Conservation (phyloP, 2,113 vertebrate species). For the Cynocephalus volans region DNA sequence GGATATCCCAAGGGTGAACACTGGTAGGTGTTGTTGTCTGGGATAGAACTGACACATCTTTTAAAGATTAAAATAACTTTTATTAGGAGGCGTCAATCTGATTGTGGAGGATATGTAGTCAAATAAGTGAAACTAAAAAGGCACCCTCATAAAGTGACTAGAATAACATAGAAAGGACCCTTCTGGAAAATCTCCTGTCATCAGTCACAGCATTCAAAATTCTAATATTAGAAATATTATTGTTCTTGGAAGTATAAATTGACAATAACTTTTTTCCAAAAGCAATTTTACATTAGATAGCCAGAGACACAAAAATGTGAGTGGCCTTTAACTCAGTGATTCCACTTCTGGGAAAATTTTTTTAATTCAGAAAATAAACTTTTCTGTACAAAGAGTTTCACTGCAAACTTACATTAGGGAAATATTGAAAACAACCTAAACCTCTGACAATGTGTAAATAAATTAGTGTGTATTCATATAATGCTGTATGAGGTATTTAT, state of each 20-base stretch:
- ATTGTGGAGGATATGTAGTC: neutral
- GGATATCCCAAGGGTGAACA: neutral
- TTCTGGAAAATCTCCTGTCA: neutral
- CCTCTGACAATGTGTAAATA: neutral
- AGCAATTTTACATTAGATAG: neutral
- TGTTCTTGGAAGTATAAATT: neutral
- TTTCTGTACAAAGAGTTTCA: neutral
- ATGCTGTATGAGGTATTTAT: neutral
- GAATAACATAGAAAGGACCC: neutral
- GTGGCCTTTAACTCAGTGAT: neutral
- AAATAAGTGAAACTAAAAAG: conserved; percentile 22
- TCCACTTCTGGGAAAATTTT: neutral
- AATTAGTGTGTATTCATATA: neutral
- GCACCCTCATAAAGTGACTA: neutral
- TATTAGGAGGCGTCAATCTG: neutral
- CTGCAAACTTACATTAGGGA: neutral
- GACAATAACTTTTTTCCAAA: conserved; percentile 24
- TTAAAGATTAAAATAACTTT: neutral
- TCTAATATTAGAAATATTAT: conserved; percentile 2
- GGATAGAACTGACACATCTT: neutral
- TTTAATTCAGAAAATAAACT: neutral
- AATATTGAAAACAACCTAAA: conserved; percentile 19
- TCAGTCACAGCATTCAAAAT: neutral
- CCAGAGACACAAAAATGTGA: conserved; percentile 19
- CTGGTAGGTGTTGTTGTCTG: neutral